Evolutionary conservation across 2,797 vertebrate genomes (phyloP), one percentile per base, ranked within the genome.

Genomic region (Lacerta agilis): DNA sequence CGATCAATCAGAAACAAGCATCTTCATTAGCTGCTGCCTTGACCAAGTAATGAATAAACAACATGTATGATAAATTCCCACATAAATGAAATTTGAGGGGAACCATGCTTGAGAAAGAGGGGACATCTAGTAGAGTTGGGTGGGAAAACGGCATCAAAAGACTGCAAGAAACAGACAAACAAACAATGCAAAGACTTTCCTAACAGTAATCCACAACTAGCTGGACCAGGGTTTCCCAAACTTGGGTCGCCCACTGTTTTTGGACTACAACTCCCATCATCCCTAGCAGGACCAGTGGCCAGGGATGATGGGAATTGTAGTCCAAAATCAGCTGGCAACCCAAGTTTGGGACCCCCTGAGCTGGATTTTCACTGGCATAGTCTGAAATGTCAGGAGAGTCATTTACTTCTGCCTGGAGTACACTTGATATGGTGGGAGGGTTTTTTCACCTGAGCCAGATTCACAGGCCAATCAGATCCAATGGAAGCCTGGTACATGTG

Each of bases 401-500:
- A 33, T 71, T 71, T 43, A 67, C 49, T 85, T 58, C 29, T 75
- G 8, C 8, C 41, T 77, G 66, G 17, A 7, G 36, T 73, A 58
- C n/a, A 58, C 69, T 61, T 84, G 23, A 58, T 29, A 55, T 41
- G 72, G 18, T 85, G 29, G 72, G n/a, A 84, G 9, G 20, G 25
- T 15, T 45, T 77, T 83, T 33, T 4, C 61, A 58, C 25, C 73
- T 69, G 33, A 77, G 9, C 61, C 29, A 15, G 72, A 49, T 8
- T 83, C 18, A 58, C 17, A 49, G 43, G 38, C 86, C 86, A 87
- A 77, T 69, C 80, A 83, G 58, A 83, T 77, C 33, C 61, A 36
- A 36, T 3, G 7, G 73, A 88, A 83, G 27, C 61, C 7, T 8
- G 18, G 27, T 23, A 17, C 9, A 55, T 69, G 33, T 38, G 18